A percentile compares a stretch with the other conserved stretches of the same genome.
These are phyloP conservation scores for Drosophila ohnishii DNA, from an alignment of 1,140 invertebrate genomes.

Conservation along the genomic window DNA sequence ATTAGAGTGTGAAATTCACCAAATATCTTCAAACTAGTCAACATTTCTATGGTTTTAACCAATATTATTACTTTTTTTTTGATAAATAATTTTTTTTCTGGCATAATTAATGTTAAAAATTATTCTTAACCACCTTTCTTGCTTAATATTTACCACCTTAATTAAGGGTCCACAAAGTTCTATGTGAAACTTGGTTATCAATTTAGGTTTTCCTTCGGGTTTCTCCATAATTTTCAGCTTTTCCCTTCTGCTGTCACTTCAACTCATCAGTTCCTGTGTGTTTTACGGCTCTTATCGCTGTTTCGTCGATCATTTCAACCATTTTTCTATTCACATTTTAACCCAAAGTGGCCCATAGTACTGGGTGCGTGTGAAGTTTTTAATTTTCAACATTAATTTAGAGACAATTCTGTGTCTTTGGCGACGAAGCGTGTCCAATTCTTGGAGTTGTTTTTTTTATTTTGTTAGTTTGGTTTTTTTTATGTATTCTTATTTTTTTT, in stretches of 20 bases:
- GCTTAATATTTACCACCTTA: not conserved
- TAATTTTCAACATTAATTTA: slow-evolving; percentile 78
- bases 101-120: too few species aligned
- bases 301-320: slow-evolving; percentile 51
- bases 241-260: not conserved
- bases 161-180: slow-evolving; percentile 3
- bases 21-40: too few species aligned
- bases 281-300: slow-evolving; percentile 48
- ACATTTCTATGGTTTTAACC: too few species aligned
- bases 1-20: too few species aligned
- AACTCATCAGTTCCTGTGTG: slow-evolving; percentile 7
- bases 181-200: slow-evolving; percentile 23
- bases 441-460: not conserved
- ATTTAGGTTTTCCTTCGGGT: slow-evolving; percentile 10
- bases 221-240: slow-evolving; percentile 5
- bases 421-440: slow-evolving; percentile 67
- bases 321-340: slow-evolving; percentile 4
- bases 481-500: not conserved
- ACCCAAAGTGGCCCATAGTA: not conserved
- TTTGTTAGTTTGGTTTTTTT: not conserved
- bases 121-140: not conserved
- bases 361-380: slow-evolving; percentile 75
- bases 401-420: slow-evolving; percentile 65
- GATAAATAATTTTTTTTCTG: too few species aligned
- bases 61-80: too few species aligned